Conservation (phyloP, 2,113 vertebrate species). For the Taurulus bubalis region DNA sequence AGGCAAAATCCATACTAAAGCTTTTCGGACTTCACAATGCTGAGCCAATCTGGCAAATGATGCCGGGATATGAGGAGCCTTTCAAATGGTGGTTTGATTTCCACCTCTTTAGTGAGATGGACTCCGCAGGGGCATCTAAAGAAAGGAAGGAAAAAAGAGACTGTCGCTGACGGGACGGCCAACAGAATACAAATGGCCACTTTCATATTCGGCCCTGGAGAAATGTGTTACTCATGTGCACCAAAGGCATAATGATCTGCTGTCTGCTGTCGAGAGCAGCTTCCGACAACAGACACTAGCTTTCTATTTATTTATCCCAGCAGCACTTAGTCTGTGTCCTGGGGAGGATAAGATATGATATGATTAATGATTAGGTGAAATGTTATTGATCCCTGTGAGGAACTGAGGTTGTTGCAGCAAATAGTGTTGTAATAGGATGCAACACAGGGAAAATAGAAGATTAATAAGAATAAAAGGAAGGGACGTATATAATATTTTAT, state of each 20-base stretch:
- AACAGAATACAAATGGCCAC: slow-evolving; percentile 61
- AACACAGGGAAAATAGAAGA: background rate
- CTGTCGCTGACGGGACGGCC: slow-evolving; percentile 27
- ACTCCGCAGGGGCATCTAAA: slow-evolving; percentile 42
- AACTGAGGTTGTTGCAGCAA: slow-evolving; percentile 5
- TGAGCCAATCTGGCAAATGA: slow-evolving; percentile 60
- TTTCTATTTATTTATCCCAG: slow-evolving; percentile 29
- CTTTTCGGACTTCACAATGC: slow-evolving; percentile 65
- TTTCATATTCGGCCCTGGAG: slow-evolving; percentile 58
- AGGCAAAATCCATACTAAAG: slow-evolving; percentile 68
- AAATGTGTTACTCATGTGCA: slow-evolving; percentile 41
- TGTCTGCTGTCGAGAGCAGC: slow-evolving; percentile 22
- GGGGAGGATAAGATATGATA: slow-evolving; percentile 19
- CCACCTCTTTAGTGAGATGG: slow-evolving; percentile 55
- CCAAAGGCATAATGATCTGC: slow-evolving; percentile 44
- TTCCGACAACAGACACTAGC: slow-evolving; percentile 31
- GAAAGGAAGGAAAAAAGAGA: slow-evolving; percentile 29
- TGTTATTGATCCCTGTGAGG: slow-evolving; percentile 31
- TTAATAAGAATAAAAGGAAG: background rate
- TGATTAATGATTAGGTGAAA: slow-evolving; percentile 43
- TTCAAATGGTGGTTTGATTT: slow-evolving; percentile 68
- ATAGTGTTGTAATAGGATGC: background rate
- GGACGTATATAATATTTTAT: background rate
- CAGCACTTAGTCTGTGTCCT: slow-evolving; percentile 32
- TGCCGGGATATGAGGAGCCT: slow-evolving; percentile 50